phyloP scores from a whole-genome alignment of 2,113 vertebrate species.

The Saimiri boliviensis region DNA sequence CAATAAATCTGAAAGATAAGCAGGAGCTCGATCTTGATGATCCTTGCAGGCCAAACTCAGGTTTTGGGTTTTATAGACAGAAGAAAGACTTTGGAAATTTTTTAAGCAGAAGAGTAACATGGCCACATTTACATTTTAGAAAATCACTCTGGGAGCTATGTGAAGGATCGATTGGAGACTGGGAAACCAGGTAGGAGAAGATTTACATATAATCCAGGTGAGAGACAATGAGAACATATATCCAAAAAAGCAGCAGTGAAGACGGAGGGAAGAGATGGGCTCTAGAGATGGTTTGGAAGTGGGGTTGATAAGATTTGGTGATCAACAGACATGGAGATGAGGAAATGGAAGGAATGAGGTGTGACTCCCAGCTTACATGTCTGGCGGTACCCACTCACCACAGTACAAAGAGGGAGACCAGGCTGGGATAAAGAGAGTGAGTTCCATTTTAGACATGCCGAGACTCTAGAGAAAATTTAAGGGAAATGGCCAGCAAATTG shows the following conservation, averaged over 20 bases:
- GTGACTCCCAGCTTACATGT: background rate
- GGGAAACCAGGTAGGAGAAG: background rate
- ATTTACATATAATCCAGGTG: background rate
- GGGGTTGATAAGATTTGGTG: background rate
- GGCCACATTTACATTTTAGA: slow-evolving; percentile 23
- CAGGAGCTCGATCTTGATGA: background rate
- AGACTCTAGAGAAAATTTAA: background rate
- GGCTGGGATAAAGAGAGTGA: background rate
- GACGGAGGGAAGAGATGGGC: background rate
- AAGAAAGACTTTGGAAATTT: background rate
- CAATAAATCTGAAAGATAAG: background rate
- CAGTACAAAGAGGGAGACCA: background rate
- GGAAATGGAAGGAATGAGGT: background rate
- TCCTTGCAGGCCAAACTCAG: background rate
- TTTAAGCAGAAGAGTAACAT: background rate
- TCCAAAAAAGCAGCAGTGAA: background rate
- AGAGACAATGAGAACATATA: background rate
- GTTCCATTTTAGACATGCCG: background rate
- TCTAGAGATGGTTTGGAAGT: background rate
- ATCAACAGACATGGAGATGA: background rate
- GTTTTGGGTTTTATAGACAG: background rate
- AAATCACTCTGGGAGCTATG: background rate
- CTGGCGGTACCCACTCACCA: background rate
- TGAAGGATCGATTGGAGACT: background rate
- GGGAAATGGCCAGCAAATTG: background rate